A percentile compares a stretch with the other conserved stretches of the same genome.
These are phyloP conservation scores for Lepilemur ruficaudatus DNA, from an alignment of 2,797 vertebrate species.

Conservation along the genomic window DNA sequence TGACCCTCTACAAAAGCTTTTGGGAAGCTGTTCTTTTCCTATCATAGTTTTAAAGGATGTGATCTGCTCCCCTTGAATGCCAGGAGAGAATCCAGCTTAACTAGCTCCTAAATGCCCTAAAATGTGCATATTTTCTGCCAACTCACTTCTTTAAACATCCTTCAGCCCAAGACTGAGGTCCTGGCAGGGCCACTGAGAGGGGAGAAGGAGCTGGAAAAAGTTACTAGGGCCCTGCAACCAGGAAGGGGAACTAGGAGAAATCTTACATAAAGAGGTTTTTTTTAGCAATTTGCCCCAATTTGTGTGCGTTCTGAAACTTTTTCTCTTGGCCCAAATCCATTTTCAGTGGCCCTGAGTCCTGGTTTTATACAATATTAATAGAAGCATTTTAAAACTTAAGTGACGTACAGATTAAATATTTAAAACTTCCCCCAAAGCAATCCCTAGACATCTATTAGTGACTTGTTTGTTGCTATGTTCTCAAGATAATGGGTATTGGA, in stretches of 20 bases:
- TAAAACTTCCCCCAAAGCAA: neutral
- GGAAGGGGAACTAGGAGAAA: neutral
- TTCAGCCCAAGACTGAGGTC: neutral
- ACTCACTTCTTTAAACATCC: neutral
- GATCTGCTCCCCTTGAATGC: neutral
- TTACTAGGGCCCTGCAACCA: neutral
- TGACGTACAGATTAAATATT: neutral
- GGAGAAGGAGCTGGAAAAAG: neutral
- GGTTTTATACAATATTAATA: neutral
- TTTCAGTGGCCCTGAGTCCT: neutral
- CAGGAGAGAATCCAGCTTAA: neutral
- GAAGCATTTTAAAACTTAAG: slow-evolving; percentile 18
- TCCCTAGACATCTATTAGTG: neutral
- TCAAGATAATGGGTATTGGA: neutral
- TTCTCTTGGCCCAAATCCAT: neutral
- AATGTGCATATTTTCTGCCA: neutral
- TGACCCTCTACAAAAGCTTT: neutral
- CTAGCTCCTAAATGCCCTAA: neutral
- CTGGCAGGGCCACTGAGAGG: neutral
- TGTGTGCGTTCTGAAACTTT: neutral
- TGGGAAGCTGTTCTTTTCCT: neutral
- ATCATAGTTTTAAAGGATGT: neutral
- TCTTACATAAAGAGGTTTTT: neutral
- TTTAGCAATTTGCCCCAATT: neutral
- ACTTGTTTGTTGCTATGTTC: neutral